Conservation (phyloP, 2,113 vertebrate species). For the Microcebus lehilahytsara region DNA sequence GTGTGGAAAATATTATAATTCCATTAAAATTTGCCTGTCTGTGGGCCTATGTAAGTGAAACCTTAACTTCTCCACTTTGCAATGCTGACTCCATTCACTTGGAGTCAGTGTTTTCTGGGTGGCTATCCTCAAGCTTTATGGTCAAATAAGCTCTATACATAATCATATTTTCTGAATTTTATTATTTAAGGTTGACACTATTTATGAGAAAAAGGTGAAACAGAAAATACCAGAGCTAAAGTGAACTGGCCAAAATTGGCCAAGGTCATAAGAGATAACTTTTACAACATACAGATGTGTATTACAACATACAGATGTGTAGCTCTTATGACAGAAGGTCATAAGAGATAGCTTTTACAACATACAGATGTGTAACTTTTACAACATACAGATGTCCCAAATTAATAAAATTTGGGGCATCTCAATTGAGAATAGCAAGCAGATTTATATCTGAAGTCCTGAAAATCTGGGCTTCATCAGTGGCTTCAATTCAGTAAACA, state of each 20-base stretch:
- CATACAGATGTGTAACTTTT: not conserved
- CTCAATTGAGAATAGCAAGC: not conserved
- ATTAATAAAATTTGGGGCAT: not conserved
- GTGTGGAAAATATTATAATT: not conserved
- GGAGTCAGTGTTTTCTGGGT: not conserved
- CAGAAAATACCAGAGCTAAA: not conserved
- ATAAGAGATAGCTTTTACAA: not conserved
- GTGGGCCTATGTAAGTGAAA: not conserved
- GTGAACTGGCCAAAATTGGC: not conserved
- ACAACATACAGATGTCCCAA: too few species aligned
- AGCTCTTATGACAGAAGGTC: not conserved
- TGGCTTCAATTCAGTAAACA: not conserved
- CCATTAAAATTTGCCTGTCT: not conserved
- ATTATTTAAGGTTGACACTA: not conserved
- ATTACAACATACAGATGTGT: not conserved
- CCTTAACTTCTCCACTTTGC: not conserved
- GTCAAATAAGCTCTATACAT: not conserved
- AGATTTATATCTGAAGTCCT: not conserved
- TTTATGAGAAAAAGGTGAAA: not conserved
- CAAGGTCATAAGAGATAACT: not conserved
- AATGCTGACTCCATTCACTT: not conserved
- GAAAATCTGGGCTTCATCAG: not conserved
- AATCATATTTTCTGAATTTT: not conserved
- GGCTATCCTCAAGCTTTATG: not conserved
- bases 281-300: not conserved